These are phyloP conservation scores for Onchidella celtica DNA, from an alignment of 2,888 invertebrate genomes.

Conservation along the genomic window DNA sequence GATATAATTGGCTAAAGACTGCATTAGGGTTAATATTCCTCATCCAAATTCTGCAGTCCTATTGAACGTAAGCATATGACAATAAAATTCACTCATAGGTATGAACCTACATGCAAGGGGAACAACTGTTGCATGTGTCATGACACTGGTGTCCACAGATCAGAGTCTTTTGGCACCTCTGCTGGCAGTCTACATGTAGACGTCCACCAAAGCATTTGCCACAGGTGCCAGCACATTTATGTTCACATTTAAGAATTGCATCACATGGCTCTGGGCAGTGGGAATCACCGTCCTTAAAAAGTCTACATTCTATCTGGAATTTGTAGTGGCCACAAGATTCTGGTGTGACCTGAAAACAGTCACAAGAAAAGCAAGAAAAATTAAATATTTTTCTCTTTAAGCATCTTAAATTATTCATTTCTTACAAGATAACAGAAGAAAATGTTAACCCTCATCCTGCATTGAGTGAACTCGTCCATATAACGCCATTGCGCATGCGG, in stretches of 20 bases:
- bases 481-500: no score
- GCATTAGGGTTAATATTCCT: no score
- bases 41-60: neutral
- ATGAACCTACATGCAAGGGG: slow-evolving; percentile 79
- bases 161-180: slow-evolving; percentile 57
- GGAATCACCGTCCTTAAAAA: slow-evolving; percentile 62
- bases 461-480: no score
- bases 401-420: no score
- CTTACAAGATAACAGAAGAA: no score
- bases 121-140: slow-evolving; percentile 73
- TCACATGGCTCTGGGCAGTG: slow-evolving; percentile 78
- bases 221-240: slow-evolving; percentile 76
- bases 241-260: slow-evolving; percentile 63
- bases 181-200: slow-evolving; percentile 83
- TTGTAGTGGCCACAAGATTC: slow-evolving; percentile 70
- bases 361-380: slow-evolving; percentile 52
- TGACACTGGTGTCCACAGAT: slow-evolving; percentile 83
- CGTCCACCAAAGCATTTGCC: slow-evolving; percentile 83
- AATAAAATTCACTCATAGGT: neutral
- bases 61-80: neutral
- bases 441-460: no score
- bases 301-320: slow-evolving; percentile 73
- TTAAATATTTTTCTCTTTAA: no score
- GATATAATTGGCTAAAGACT: neutral
- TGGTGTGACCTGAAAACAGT: slow-evolving; percentile 61